Percentiles rank a stretch among this genome's conserved stretches.
phyloP scores from a whole-genome alignment of 1,140 invertebrate genomes.

The Trichonephila clavipes region DNA sequence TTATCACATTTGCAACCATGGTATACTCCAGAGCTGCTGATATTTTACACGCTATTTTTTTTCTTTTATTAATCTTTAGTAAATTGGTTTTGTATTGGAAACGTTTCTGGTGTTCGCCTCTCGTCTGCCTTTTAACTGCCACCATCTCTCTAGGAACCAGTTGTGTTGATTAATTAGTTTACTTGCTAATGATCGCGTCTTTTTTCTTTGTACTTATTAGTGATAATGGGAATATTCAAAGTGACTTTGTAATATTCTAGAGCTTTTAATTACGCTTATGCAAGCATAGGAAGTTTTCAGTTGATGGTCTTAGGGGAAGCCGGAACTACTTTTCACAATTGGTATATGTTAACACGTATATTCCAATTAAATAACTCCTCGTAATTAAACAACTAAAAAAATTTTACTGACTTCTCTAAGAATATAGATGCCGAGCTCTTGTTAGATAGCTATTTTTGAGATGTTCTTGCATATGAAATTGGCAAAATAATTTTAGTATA shows the following conservation, averaged over 20 bases:
- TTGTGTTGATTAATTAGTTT: background rate
- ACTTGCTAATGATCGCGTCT: background rate
- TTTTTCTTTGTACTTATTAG: background rate
- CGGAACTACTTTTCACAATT: background rate
- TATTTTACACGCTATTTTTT: background rate
- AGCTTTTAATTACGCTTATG: background rate
- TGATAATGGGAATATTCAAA: background rate
- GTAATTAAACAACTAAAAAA: no score
- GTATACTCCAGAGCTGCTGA: background rate
- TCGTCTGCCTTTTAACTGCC: background rate
- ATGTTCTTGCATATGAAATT: no score
- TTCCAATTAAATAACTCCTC: no score
- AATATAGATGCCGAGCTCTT: no score
- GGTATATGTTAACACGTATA: no score
- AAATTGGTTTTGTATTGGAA: background rate
- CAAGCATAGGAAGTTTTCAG: background rate
- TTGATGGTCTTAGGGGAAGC: background rate
- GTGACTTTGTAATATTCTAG: background rate
- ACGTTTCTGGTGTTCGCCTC: background rate
- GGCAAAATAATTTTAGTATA: no score
- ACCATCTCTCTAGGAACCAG: background rate
- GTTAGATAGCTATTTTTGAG: no score
- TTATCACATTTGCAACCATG: conserved; percentile 20
- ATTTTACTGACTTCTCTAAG: no score
- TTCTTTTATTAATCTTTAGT: background rate